Base-by-base conservation (phyloP, 2,113 vertebrate genomes). In the Gadus chalcogrammus region DNA sequence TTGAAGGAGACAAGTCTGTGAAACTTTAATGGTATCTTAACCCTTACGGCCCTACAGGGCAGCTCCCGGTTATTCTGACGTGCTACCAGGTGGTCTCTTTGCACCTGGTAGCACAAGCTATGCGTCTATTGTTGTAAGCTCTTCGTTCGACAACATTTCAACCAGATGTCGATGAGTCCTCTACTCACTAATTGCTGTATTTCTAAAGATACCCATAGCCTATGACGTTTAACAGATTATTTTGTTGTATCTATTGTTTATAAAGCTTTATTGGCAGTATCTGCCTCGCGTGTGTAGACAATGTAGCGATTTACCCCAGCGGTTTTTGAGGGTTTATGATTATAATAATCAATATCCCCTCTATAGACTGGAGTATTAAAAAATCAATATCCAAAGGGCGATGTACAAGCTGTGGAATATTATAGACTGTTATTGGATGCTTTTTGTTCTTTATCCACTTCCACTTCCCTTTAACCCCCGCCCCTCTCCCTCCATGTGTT, bases 211-310 rank as follows among this genome's bases (percentile, higher is more conserved):
- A 24, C 59, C 73, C 22, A 61, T 72, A 71, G 52, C 79, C 78
- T 74, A 79, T 74, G 76, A 67, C 68, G 22, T 28, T 61, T 65
- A 38, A 27, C 61, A 31, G 76, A 69, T 78, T 77, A 71, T 80
- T 64, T 70, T 65, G 16, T 56, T 80, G 65, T 52, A 31, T 77
- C 82, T 70, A 42, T 31, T 80, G 83, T 82, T 86, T 3, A 11
- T 82, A 76, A 81, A 70, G 59, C 13, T 83, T 87, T 92, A 91
- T 92, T 87, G 90, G 91, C 90, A 92, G 91, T 89, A 92, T 92
- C 92, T 92, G 90, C 91, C 87, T 86, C 79, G 56, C 75, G 70
- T 80, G 70, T 80, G 69, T 84, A 69, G 71, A 74, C 72, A 42
- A 87, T 80, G 85, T 84, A 85, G 83, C 84, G 15, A 62, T 70